Conservation (phyloP, 2,797 vertebrate species). For the Rhabdomys pumilio region DNA sequence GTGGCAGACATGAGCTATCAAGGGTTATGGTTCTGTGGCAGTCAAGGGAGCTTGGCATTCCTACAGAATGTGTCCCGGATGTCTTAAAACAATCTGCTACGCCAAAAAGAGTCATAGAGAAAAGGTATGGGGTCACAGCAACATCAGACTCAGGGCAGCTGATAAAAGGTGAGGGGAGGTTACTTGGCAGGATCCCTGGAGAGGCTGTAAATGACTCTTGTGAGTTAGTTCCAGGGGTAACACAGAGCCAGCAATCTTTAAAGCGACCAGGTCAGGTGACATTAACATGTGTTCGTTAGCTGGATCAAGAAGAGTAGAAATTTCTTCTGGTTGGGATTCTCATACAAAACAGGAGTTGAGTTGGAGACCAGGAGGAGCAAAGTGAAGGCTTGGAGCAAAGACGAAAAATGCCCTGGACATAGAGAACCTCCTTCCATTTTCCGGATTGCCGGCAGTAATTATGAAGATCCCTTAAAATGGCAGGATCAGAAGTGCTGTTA, state of each 20-base stretch:
- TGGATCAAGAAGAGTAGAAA: too few relatives aligned
- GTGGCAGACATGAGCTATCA: background rate
- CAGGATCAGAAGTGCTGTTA: too few relatives aligned
- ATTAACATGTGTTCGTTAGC: background rate
- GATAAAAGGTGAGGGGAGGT: background rate
- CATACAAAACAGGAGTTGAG: too few relatives aligned
- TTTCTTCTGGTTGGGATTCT: too few relatives aligned
- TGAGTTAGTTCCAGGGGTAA: background rate
- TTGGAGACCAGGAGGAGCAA: too few relatives aligned
- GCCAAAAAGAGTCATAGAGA: background rate
- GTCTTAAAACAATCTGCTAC: background rate
- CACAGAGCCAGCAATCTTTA: background rate
- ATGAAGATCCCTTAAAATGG: too few relatives aligned
- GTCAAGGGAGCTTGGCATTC: background rate
- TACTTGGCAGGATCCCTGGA: background rate
- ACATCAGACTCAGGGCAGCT: background rate
- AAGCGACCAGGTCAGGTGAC: background rate
- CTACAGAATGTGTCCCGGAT: background rate
- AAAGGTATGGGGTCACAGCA: background rate
- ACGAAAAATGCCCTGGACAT: too few relatives aligned
- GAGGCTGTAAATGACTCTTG: background rate
- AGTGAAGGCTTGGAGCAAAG: too few relatives aligned
- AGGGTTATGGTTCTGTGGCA: background rate
- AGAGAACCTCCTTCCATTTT: too few relatives aligned
- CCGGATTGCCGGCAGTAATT: too few relatives aligned